Evolutionary conservation across 2,888 invertebrate species (phyloP).

Genomic region (Tetragonula carbonaria): DNA sequence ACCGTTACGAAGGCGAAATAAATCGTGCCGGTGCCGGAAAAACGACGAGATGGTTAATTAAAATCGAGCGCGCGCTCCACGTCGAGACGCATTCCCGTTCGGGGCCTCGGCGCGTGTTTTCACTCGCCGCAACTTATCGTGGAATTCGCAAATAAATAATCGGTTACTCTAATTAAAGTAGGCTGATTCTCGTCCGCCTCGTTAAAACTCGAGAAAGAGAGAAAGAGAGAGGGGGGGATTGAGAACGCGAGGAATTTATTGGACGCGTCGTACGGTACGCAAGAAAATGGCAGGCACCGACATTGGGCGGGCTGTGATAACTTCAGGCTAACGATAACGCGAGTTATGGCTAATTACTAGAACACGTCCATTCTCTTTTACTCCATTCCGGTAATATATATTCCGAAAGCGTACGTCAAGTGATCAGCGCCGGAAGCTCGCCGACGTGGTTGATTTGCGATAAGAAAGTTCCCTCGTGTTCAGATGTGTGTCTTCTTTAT

Average conservation of each 20-base stretch:
- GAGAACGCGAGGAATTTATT: conserved; percentile 28
- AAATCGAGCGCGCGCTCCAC: conserved; percentile 9
- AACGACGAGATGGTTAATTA: conserved; percentile 42
- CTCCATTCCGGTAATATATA: neutral
- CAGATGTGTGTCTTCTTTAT: neutral
- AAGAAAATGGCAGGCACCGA: conserved; percentile 23
- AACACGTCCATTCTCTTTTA: neutral
- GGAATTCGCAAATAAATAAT: conserved; percentile 53
- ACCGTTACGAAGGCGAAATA: conserved; percentile 38
- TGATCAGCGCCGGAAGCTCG: neutral
- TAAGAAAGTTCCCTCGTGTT: neutral
- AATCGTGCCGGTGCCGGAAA: conserved; percentile 41
- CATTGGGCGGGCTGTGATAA: conserved; percentile 28
- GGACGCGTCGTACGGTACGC: conserved; percentile 1
- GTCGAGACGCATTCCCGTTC: conserved; percentile 13
- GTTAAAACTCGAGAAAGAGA: conserved; percentile 5
- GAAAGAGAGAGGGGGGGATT: too few species aligned
- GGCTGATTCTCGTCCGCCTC: conserved; percentile 22
- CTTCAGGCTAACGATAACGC: conserved; percentile 17
- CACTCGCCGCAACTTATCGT: conserved; percentile 30
- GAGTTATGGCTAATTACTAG: conserved; percentile 41
- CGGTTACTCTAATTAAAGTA: conserved; percentile 45
- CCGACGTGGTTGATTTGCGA: neutral
- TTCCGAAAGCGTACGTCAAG: neutral
- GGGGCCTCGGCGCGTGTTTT: conserved; percentile 18